Evolutionary conservation across 23 tunicate species (phyloP).

Genomic region (Halocynthia roretzi): DNA sequence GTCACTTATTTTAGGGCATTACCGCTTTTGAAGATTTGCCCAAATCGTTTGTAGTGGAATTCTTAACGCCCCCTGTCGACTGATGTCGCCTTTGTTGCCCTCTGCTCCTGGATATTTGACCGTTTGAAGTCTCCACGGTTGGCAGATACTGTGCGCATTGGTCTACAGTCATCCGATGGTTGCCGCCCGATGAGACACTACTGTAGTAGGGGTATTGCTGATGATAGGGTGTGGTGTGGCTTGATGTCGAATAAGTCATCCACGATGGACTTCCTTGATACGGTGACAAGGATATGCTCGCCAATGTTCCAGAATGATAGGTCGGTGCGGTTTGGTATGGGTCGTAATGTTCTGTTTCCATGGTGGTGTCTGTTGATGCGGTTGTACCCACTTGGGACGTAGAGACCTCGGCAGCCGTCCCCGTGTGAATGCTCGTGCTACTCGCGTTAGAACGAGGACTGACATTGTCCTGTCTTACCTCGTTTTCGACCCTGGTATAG

Average conservation of each 20-base stretch:
- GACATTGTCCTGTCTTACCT: background rate
- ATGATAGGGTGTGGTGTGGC: constrained; percentile 10
- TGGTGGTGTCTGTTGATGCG: background rate
- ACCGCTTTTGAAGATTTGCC: constrained; percentile 6
- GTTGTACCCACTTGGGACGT: background rate
- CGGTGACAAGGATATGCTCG: background rate
- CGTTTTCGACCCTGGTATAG: constrained; percentile 11
- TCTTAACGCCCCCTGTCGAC: constrained; percentile 15
- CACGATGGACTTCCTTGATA: constrained; percentile 4
- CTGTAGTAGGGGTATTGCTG: constrained; percentile 18
- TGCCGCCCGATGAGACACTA: background rate
- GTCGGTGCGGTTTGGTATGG: background rate
- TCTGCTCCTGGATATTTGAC: constrained; percentile 1
- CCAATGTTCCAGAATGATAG: constrained; percentile 5
- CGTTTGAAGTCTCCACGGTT: background rate
- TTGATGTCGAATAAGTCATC: constrained; percentile 8
- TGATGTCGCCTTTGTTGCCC: constrained; percentile 15
- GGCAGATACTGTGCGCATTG: constrained; percentile 6
- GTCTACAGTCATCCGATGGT: background rate
- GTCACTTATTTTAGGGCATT: background rate
- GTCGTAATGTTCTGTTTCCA: background rate
- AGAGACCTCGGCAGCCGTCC: constrained; percentile 5
- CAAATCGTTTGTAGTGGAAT: background rate
- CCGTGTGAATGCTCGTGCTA: background rate
- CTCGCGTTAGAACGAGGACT: constrained; percentile 22